A percentile compares a stretch with the other conserved stretches of the same genome.
Conservation (phyloP, 2,888 invertebrate species). For the Lordiphosa fenestrarum region DNA sequence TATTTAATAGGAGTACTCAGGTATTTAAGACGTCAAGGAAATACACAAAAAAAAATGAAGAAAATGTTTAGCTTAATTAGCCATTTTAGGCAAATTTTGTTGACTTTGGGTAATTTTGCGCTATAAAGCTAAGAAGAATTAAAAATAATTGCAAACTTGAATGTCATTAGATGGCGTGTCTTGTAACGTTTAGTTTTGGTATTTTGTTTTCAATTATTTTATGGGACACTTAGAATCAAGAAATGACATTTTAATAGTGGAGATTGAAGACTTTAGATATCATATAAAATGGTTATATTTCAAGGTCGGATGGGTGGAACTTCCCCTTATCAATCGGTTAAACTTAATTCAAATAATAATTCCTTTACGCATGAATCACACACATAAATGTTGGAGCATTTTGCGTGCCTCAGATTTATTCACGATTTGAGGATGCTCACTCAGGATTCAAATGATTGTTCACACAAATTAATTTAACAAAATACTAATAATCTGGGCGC, state of each 20-base stretch:
- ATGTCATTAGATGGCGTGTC: conserved; percentile 19
- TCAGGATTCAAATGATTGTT: too few relatives aligned
- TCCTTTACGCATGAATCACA: too few relatives aligned
- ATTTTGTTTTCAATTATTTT: neutral
- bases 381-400: too few relatives aligned
- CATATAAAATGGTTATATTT: too few relatives aligned
- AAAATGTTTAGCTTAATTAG: conserved; percentile 1
- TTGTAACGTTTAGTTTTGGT: conserved; percentile 1
- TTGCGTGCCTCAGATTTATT: too few relatives aligned
- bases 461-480: too few relatives aligned
- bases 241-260: neutral
- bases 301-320: too few relatives aligned
- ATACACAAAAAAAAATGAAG: conserved; percentile 1
- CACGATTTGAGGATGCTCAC: too few relatives aligned
- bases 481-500: too few relatives aligned
- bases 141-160: conserved; percentile 34
- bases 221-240: too few relatives aligned
- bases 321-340: too few relatives aligned
- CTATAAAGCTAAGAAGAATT: conserved; percentile 13
- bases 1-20: conserved; percentile 18
- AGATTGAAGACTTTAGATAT: neutral
- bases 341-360: too few relatives aligned
- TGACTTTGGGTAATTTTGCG: neutral
- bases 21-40: conserved; percentile 14
- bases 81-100: neutral